Evolutionary conservation across 2,888 invertebrate species (phyloP), one percentile per base, ranked within the genome.

Genomic region (Philereme vetulata): DNA sequence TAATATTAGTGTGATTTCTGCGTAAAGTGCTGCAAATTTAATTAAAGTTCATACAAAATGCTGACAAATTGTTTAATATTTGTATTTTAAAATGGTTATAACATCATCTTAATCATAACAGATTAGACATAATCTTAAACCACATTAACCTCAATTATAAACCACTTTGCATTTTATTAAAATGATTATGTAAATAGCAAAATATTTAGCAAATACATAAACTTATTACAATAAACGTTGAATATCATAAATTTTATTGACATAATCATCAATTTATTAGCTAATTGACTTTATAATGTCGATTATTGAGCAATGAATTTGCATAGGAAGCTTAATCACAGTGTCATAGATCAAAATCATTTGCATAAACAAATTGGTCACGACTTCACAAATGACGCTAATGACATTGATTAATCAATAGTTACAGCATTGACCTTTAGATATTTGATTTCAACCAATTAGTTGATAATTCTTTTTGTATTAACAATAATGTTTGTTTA

Each of bases 251-350:
- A 65, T 63, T 63, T 58, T 60, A 54, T 53, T 46, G 66, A 62
- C 65, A 66, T 65, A 69, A 69, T 67, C 68, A 67, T 64, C 62
- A 62, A 67, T 69, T 67, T 69, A 67, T 65, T 65, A 62, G 58
- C 40, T 52, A 56, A 66, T 68, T 55, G 63, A 53, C 64, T 61
- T 49, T 62, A 62, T 55, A 66, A 63, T 63, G 58, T 53, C 51
- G 60, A 61, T 62, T 61, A 65, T 59, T 59, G 40, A 51, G 50
- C 52, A 59, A 65, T 65, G 56, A 48, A 65, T 68, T 69, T 61
- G 60, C 60, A 65, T 68, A 58, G 32, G 53, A 44, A 62, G 45
- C 48, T 68, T 62, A 65, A 65, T 61, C 58, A 64, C 56, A 43
- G 43, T 21, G 47, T 50, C 58, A 66, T 66, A 59, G 56, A 65